Percentiles rank a stretch among this genome's conserved stretches.
Evolutionary conservation across 1,140 invertebrate species (phyloP).

Genomic region (Caenorhabditis latens): DNA sequence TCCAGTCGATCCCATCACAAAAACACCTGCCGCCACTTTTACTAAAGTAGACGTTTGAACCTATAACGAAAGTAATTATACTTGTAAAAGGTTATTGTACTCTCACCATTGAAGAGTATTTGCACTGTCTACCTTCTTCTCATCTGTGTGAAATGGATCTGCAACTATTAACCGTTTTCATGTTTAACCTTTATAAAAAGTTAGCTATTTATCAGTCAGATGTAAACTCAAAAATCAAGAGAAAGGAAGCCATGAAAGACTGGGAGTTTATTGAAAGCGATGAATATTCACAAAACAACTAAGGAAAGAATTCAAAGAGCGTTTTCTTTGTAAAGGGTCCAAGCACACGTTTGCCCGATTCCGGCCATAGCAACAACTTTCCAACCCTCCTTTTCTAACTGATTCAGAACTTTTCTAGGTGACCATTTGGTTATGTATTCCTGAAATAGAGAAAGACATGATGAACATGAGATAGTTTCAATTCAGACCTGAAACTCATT

Average conservation of each 20-base stretch:
- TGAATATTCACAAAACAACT: background rate
- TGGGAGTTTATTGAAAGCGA: background rate
- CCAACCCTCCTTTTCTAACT: slow-evolving; percentile 59
- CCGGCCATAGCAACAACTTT: slow-evolving; percentile 58
- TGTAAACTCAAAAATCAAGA: too few relatives aligned
- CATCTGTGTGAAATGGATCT: background rate
- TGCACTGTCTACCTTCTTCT: background rate
- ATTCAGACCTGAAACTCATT: slow-evolving; percentile 56
- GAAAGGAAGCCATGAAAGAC: too few relatives aligned
- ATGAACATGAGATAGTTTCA: background rate
- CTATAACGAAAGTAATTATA: background rate
- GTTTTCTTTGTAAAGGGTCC: slow-evolving; percentile 59
- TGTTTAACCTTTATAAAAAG: too few relatives aligned
- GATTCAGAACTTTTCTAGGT: slow-evolving; percentile 51
- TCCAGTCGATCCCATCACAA: slow-evolving; percentile 66
- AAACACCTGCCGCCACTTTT: slow-evolving; percentile 58
- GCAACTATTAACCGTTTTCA: background rate
- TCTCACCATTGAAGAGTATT: slow-evolving; percentile 29
- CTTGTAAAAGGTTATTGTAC: background rate
- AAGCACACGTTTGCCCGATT: slow-evolving; percentile 62
- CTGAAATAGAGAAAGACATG: background rate
- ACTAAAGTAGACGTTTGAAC: slow-evolving; percentile 54
- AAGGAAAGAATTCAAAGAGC: background rate
- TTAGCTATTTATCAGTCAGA: too few relatives aligned
- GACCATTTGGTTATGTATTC: slow-evolving; percentile 51